Base-by-base conservation (phyloP, 2,888 invertebrate species). In the Cetonia aurata region DNA sequence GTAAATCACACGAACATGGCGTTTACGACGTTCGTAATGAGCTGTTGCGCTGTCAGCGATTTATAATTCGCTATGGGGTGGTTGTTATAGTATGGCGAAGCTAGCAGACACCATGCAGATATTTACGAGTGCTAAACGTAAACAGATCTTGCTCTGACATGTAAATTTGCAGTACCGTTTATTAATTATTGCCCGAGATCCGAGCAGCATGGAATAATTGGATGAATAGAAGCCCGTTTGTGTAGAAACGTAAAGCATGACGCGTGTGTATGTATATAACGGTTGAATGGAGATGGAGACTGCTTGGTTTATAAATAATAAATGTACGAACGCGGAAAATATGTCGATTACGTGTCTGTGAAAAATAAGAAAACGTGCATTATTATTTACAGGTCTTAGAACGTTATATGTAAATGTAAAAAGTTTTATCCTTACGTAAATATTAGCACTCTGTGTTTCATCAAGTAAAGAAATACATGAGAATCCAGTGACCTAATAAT, bases 141-240 rank as follows among this genome's bases (percentile, higher is more conserved):
- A 56, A 56, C 56, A 56, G 56, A 56, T 13, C 31, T 56, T 56
- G 31, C 56, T 33, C 33, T 56, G 56, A 37, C 56, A 56, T 37
- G 56, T 37, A 56, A 56, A 56, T 56, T 56, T 56, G 37, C 37
- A 8, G 13, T 15, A n/a, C 4, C 6, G 56, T 37, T 37, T 56
- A 37, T 37, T 56, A 56, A 56, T 56, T 56, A 56, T 13, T 56
- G 10, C 9, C 10, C 12, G 37, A 33, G 31, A 56, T 37, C 31
- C 13, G 37, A 56, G 6, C 37, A 15, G 56, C 56, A 56, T 33
- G 13, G 8, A n/a, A 53, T 53, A 8, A 25, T 25, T 25, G 25
- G 25, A 25, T 25, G 25, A 25, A 25, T 25, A 25, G 25, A 25
- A 25, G 4, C 25, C 25, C 25, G 25, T 25, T 25, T 25, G 25